Evolutionary conservation across 35 echinoderm and acorn worm genomes (phyloP).

Genomic region (Ptychodera flava): DNA sequence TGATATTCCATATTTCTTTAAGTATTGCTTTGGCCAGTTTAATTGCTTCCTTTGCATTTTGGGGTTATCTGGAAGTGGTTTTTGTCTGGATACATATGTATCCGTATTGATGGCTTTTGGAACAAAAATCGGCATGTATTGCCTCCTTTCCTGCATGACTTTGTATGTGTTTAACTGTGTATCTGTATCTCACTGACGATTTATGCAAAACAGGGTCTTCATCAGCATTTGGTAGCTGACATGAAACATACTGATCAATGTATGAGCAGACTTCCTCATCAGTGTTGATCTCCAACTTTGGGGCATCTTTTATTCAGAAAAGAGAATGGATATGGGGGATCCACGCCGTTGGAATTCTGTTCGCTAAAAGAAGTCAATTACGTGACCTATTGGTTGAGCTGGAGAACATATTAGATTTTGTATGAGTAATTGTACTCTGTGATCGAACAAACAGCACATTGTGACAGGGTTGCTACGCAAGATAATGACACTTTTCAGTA

Average conservation of each 20-base stretch:
- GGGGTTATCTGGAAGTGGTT: not conserved
- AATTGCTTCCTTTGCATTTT: conserved; percentile 6
- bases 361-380: conserved; percentile 12
- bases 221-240: conserved; percentile 15
- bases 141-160: conserved; percentile 55
- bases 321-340: conserved; percentile 40
- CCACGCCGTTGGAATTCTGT: conserved; percentile 24
- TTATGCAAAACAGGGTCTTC: conserved; percentile 31
- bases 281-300: conserved; percentile 6
- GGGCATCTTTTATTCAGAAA: conserved; percentile 62
- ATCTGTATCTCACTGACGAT: conserved; percentile 35
- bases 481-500: conserved; percentile 15
- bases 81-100: conserved; percentile 47
- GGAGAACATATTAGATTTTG: conserved; percentile 6
- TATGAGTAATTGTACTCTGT: conserved; percentile 7
- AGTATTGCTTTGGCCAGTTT: not conserved
- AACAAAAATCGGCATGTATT: conserved; percentile 72
- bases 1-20: not conserved
- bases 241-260: conserved; percentile 50
- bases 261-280: conserved; percentile 38
- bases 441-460: not conserved
- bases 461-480: conserved; percentile 4
- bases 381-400: not conserved
- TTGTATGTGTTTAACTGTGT: conserved; percentile 38
- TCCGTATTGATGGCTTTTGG: conserved; percentile 43